phyloP scores from a whole-genome alignment of 2,888 invertebrate species.

The Nineta flava region DNA sequence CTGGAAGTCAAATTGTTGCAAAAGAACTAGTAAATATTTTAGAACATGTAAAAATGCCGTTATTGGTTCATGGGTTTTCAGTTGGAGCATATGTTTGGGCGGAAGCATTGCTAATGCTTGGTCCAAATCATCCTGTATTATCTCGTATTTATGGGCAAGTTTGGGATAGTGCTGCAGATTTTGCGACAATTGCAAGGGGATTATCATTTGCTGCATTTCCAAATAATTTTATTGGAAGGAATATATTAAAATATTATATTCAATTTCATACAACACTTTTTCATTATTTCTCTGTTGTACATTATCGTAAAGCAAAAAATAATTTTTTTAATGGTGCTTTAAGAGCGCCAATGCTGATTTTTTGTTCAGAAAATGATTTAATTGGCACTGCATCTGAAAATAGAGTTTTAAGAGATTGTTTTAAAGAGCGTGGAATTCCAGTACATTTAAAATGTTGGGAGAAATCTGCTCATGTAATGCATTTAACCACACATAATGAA shows the following conservation, averaged over 20 bases:
- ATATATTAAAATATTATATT: slow-evolving; percentile 27
- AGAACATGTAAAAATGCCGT: slow-evolving; percentile 26
- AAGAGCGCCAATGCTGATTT: background rate
- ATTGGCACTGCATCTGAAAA: slow-evolving; percentile 1
- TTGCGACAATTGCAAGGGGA: slow-evolving; percentile 33
- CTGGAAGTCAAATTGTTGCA: slow-evolving; percentile 31
- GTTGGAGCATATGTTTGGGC: slow-evolving; percentile 42
- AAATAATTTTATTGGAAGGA: slow-evolving; percentile 28
- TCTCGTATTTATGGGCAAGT: slow-evolving; percentile 31
- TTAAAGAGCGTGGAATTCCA: background rate
- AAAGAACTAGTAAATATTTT: slow-evolving; percentile 32
- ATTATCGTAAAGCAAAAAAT: slow-evolving; percentile 1
- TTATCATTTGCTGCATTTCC: slow-evolving; percentile 34
- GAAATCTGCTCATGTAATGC: slow-evolving; percentile 3
- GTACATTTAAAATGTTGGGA: slow-evolving; percentile 1
- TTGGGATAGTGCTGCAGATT: slow-evolving; percentile 41
- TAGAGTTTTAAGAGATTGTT: background rate
- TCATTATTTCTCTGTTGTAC: background rate
- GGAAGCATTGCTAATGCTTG: slow-evolving; percentile 31
- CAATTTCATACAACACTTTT: background rate
- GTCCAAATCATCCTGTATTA: slow-evolving; percentile 24
- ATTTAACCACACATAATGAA: background rate
- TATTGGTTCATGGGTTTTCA: slow-evolving; percentile 41
- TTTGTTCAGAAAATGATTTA: slow-evolving; percentile 4
- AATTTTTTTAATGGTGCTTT: background rate